Base-by-base conservation (phyloP, 2,113 vertebrate species). In the Melanerpes aurifrons region DNA sequence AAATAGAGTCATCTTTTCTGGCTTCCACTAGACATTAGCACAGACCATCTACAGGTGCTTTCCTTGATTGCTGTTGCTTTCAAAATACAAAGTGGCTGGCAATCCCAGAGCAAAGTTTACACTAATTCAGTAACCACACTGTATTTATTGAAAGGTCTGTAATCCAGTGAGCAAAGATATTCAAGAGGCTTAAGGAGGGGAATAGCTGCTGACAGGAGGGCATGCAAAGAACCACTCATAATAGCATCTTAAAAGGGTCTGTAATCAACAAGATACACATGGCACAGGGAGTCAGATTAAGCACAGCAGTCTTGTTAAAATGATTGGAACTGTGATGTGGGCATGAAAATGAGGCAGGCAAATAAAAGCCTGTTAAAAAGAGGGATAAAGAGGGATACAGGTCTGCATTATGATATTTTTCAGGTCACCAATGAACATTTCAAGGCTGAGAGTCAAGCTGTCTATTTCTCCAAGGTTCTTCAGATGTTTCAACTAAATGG, bases 151-250 rank as follows among this genome's bases (percentile, higher is more conserved):
- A 91, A 96, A 95, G 73, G 70, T 13, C 91, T 92, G 78, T 96
- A 95, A 96, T 95, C 90, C 89, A 50, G 3, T 57, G 78, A 91
- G 94, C 83, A 96, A 96, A 95, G 93, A 96, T 54, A 84, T 91
- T 92, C 86, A 88, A 93, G 95, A 92, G 79, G 91, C 92, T 97
- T 96, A 97, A 93, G 53, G 80, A 82, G 95, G 32, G 78, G 62
- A 78, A 96, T 95, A 96, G 97, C 95, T 94, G 94, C 91, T 96
- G 95, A 97, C 90, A 96, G 88, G n/a, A 88, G 81, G 82, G 56
- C 91, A 92, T 29, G 88, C 70, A 93, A 87, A 87, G 94, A 97
- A 91, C 91, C 96, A 84, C 67, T 93, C 94, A 84, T 89, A 96
- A 96, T 26, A 69, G 95, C 93, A 93, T 96, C 73, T 96, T 95